Evolutionary conservation across 2,113 vertebrate genomes (phyloP).

Genomic region (Entelurus aequoreus): DNA sequence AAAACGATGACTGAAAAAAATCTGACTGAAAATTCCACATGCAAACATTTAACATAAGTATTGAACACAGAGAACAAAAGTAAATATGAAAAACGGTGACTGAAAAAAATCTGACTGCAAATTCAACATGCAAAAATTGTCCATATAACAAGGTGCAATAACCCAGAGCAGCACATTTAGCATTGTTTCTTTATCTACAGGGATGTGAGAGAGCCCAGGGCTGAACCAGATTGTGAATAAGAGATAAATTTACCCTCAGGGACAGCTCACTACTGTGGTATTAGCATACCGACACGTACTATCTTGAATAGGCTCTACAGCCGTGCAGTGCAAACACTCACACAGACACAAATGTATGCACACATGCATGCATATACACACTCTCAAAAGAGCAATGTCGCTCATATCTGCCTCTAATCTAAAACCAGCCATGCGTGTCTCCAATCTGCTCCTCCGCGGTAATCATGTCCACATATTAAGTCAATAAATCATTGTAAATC

Average conservation of each 20-base stretch:
- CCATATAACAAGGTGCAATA: constrained; percentile 4
- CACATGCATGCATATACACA: constrained; percentile 18
- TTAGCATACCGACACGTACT: constrained; percentile 50
- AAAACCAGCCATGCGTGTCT: constrained; percentile 52
- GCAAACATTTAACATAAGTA: not conserved
- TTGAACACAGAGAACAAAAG: too few species aligned
- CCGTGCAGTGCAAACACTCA: constrained; percentile 13
- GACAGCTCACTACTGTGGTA: constrained; percentile 43
- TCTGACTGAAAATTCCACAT: not conserved
- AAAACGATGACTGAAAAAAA: constrained; percentile 2
- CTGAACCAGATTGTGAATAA: constrained; percentile 45
- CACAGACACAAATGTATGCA: constrained; percentile 7
- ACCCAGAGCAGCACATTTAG: constrained; percentile 14
- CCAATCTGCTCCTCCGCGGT: constrained; percentile 61
- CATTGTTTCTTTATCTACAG: constrained; percentile 30
- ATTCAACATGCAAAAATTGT: not conserved
- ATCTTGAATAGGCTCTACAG: constrained; percentile 27
- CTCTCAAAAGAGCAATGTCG: constrained; percentile 27
- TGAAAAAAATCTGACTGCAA: not conserved
- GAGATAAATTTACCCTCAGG: constrained; percentile 50
- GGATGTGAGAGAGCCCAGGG: constrained; percentile 31
- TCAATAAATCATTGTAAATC: constrained; percentile 69
- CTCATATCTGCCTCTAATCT: constrained; percentile 58
- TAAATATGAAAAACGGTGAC: constrained; percentile 15
- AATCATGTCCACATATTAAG: constrained; percentile 66